These are phyloP conservation scores for Poecilia latipinna DNA, from an alignment of 2,113 vertebrate genomes.

Conservation along the genomic window DNA sequence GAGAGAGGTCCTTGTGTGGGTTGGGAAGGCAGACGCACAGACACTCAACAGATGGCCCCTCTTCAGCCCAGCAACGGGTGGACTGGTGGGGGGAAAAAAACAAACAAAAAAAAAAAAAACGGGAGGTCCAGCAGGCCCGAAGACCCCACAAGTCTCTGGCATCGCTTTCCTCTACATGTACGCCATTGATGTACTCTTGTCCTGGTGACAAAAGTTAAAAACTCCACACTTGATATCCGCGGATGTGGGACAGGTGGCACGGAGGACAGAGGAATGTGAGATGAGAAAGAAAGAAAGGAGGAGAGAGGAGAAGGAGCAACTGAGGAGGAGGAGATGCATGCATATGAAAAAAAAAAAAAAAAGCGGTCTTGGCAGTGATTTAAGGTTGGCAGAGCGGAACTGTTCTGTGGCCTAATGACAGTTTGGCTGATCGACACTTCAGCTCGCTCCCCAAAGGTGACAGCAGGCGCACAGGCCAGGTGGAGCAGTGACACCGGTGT, in stretches of 20 bases:
- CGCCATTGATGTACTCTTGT: conserved; percentile 28
- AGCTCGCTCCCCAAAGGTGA: conserved; percentile 60
- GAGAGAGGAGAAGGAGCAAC: conserved; percentile 16
- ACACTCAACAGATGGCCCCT: conserved; percentile 72
- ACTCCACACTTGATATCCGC: conserved; percentile 48
- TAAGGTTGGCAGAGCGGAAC: conserved; percentile 48
- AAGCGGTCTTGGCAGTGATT: conserved; percentile 39
- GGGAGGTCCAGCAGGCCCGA: conserved; percentile 50
- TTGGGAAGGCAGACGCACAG: conserved; percentile 54
- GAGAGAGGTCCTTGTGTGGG: conserved; percentile 54
- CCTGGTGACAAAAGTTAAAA: conserved; percentile 61
- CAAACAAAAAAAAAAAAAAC: neutral
- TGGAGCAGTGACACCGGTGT: conserved; percentile 58
- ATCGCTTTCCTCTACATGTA: conserved; percentile 3
- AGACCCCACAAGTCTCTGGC: conserved; percentile 49
- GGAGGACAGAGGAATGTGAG: conserved; percentile 55
- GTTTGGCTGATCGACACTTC: conserved; percentile 54
- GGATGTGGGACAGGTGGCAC: conserved; percentile 62
- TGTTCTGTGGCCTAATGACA: conserved; percentile 41
- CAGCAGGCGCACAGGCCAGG: conserved; percentile 56
- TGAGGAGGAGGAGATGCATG: conserved; percentile 38
- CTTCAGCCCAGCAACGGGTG: conserved; percentile 45
- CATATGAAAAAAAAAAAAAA: conserved; percentile 31
- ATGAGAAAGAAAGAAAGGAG: conserved; percentile 24
- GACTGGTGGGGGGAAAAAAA: conserved; percentile 22